phyloP scores from a whole-genome alignment of 1,140 invertebrate species.

The Anthonomus grandis region DNA sequence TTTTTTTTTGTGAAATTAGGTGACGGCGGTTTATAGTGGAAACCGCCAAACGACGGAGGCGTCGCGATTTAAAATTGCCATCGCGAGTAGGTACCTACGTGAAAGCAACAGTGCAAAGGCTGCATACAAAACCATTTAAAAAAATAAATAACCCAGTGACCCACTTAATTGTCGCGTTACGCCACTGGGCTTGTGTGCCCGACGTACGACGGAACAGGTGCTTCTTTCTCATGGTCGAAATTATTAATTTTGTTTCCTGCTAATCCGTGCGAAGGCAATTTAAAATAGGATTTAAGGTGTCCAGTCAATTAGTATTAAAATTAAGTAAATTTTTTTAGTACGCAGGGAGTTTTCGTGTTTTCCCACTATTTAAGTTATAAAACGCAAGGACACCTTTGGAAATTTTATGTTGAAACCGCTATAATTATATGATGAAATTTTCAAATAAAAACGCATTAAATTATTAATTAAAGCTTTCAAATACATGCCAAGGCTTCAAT shows the following conservation, averaged over 20 bases:
- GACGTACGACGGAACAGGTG: not conserved
- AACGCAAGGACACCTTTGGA: not conserved
- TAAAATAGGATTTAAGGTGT: not conserved
- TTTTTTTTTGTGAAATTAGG: not conserved
- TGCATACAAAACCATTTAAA: slow-evolving; percentile 22
- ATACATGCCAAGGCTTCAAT: too few species aligned
- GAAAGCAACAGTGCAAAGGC: slow-evolving; percentile 16
- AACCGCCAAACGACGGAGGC: too few species aligned
- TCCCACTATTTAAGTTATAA: not conserved
- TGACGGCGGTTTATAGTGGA: not conserved
- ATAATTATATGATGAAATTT: too few species aligned
- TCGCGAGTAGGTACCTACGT: slow-evolving; percentile 1
- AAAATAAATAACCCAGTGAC: slow-evolving; percentile 17
- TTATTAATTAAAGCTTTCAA: too few species aligned
- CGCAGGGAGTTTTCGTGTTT: not conserved
- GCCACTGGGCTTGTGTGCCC: too few species aligned
- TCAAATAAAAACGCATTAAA: too few species aligned
- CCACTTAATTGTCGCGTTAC: not conserved
- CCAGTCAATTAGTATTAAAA: not conserved
- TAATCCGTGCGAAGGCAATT: not conserved
- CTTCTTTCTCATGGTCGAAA: too few species aligned
- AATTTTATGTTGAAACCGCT: not conserved
- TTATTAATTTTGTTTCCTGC: too few species aligned
- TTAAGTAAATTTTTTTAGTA: not conserved
- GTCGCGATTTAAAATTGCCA: too few species aligned